Base-by-base conservation (phyloP, 1,140 invertebrate species). In the Sminthurides bifidus region DNA sequence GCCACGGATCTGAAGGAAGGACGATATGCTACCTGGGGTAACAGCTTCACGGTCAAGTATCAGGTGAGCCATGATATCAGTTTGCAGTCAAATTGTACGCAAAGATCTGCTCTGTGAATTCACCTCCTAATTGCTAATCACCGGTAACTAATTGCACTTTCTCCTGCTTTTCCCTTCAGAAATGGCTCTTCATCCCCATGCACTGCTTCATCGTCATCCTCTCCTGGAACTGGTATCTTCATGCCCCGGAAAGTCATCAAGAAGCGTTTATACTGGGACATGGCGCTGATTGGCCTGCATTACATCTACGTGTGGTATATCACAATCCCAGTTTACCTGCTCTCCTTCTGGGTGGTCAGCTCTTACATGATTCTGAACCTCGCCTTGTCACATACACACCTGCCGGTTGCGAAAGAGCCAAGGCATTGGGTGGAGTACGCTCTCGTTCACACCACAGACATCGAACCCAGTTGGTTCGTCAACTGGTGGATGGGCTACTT, bases 401-500 rank as follows among this genome's bases (percentile, higher is more conserved):
- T 52, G n/a, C 40, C 40, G 4, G 49, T 58, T 2, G 46, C 50
- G 1, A 19, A 24, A 8, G 33, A 52, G 21, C 40, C 40, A 14
- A 45, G 23, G 19, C 56, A 58, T 40, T 58, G 56, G 56, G 56
- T 58, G 0, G 56, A 58, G n/a, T 58, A 52, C 12, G 37, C 49
- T 14, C 15, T 52, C 12, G 24, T 43, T 24, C 56, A 58, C 44
- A 58, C 56, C 0, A 29, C 45, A 5, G 33, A 58, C 33, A 29
- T 58, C 10, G 19, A 43, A 37, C 40, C 49, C 1, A 45, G 38
- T 6, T 52, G 49, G 49, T 52, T 26, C 26, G 24, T 26, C 10
- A 35, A 52, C 21, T 57, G 37, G 29, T 57, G 55, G 55, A 57
- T 58, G 56, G 56, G 56, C 0, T 23, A 58, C 21, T 40, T 58